A percentile compares a stretch with the other conserved stretches of the same genome.
Evolutionary conservation across 2,113 vertebrate species (phyloP).

Genomic region (Ondatra zibethicus): DNA sequence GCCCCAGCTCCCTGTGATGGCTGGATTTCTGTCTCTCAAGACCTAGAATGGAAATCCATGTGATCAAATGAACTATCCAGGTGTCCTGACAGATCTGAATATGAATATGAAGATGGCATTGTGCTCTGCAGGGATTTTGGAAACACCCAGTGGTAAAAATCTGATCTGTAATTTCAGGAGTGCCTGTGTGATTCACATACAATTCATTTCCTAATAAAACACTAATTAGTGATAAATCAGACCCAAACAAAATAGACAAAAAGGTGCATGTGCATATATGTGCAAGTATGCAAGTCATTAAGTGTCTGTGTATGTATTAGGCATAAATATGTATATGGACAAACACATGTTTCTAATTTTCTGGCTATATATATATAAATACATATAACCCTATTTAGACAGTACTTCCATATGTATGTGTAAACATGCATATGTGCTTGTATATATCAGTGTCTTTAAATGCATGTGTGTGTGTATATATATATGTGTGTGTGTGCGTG

Average conservation of each 20-base stretch:
- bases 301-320: neutral
- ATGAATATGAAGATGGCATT: slow-evolving; percentile 88
- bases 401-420: neutral
- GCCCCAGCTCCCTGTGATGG: slow-evolving; percentile 85
- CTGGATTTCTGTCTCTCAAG: slow-evolving; percentile 86
- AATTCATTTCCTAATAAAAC: slow-evolving; percentile 78
- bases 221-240: slow-evolving; percentile 86
- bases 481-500: neutral
- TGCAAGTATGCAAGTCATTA: neutral
- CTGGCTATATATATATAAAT: neutral
- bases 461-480: neutral
- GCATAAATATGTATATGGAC: neutral
- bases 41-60: slow-evolving; percentile 83
- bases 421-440: neutral
- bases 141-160: slow-evolving; percentile 83
- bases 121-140: slow-evolving; percentile 80
- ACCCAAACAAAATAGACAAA: neutral
- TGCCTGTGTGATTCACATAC: slow-evolving; percentile 69
- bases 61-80: slow-evolving; percentile 84
- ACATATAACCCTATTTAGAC: neutral
- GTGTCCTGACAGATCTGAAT: slow-evolving; percentile 87
- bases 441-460: neutral
- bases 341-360: neutral
- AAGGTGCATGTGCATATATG: neutral
- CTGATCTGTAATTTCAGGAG: slow-evolving; percentile 81